Base-by-base conservation (phyloP, 2,113 vertebrate species). In the Microtus pennsylvanicus region DNA sequence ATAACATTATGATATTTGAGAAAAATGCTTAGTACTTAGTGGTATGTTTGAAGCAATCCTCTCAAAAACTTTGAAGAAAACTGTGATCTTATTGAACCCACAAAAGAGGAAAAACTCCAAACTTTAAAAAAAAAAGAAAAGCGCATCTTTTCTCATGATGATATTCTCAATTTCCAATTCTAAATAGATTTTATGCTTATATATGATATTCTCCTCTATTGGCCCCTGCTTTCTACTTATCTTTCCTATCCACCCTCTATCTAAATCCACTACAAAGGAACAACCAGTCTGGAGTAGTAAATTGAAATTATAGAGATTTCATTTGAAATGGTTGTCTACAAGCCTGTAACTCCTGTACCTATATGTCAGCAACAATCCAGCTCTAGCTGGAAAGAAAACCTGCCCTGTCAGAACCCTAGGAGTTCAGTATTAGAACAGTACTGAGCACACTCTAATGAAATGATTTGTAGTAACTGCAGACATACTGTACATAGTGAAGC, bases 1-100 rank as follows among this genome's bases (percentile, higher is more conserved):
- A 91, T 89, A 90, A 77, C 67, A 61, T 94, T 90, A 58, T 88
- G 75, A 91, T 95, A 81, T 94, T 94, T 96, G 81, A 86, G 90
- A 91, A 77, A 35, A 96, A 77, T 85, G n/a, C 38, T 86, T 74
- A 77, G 30, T 50, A 97, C 67, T 92, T 45, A 78, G 55, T 92
- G 17, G 0, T 85, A 1, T 82, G 28, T 94, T 87, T 95, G 81
- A 96, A 47, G 45, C 21, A 92, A 92, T 83, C n/a, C 83, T 95
- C 52, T 95, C 42, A 88, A 92, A 95, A 94, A 1, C 61, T 67
- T 86, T 90, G 86, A n/a, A 94, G 96, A 38, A 87, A 96, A 93
- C 14, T 78, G 21, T 35, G 83, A 7, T 92, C 67, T 94, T 92
- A 90, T 7, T 92, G 69, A 95, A 87, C 16, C 87, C 45, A 76